Percentiles rank a stretch among this genome's conserved stretches.
phyloP scores from a whole-genome alignment of 2,113 vertebrate species.

The Lethenteron reissneri region DNA sequence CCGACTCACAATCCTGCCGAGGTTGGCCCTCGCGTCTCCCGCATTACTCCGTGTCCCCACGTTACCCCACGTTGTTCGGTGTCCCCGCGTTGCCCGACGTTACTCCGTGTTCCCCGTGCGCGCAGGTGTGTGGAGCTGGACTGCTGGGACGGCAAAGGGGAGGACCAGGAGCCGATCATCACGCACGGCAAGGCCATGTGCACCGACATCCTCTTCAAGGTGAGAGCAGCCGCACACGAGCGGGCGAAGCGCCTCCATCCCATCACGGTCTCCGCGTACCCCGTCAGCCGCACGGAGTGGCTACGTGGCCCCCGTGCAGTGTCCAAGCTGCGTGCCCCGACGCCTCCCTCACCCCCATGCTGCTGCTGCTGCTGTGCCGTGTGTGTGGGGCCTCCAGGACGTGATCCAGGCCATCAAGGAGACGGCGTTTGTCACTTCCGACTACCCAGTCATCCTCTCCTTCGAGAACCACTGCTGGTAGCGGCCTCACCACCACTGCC shows the following conservation, averaged over 20 bases:
- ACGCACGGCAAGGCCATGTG: constrained; percentile 98
- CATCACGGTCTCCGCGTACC: too few species aligned
- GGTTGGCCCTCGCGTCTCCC: too few species aligned
- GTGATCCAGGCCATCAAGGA: constrained; percentile 95
- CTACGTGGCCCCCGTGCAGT: too few species aligned
- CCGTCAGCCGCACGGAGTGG: too few species aligned
- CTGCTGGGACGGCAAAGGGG: constrained; percentile 96
- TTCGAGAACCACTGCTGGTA: constrained; percentile 99
- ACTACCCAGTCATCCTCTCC: constrained; percentile 83
- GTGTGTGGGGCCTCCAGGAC: constrained; percentile 37
- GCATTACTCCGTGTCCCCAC: too few species aligned
- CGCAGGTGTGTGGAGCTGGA: constrained; percentile 81
- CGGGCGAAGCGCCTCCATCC: too few species aligned
- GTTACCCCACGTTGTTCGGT: too few species aligned
- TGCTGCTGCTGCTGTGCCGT: background rate
- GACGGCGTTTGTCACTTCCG: constrained; percentile 80
- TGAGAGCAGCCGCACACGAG: constrained; percentile 14
- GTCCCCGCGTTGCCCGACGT: too few species aligned
- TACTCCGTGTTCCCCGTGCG: background rate
- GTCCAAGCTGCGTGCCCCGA: background rate
- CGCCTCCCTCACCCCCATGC: background rate
- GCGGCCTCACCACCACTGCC: background rate
- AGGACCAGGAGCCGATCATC: constrained; percentile 95
- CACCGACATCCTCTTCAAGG: constrained; percentile 98
- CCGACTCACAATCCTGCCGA: too few species aligned